phyloP scores from a whole-genome alignment of 1,140 invertebrate species.

The Caenorhabditis remanei region DNA sequence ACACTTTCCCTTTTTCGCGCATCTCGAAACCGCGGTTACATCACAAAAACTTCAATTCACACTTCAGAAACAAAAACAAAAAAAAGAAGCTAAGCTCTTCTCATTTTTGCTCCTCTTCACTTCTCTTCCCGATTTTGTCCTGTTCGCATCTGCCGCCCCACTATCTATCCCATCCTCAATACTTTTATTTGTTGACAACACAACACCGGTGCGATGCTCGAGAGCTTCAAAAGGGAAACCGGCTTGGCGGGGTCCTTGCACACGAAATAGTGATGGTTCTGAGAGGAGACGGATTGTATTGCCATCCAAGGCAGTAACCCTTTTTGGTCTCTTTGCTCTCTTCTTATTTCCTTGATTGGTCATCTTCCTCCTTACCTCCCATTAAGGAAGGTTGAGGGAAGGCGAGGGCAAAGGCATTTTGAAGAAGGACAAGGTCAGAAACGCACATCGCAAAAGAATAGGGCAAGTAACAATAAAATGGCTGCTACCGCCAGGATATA shows the following conservation, averaged over 20 bases:
- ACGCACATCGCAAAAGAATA: conserved; percentile 3
- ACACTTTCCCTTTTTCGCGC: conserved; percentile 4
- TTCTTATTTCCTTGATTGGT: neutral
- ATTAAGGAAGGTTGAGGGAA: neutral
- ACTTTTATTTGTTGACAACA: conserved; percentile 54
- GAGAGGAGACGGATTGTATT: neutral
- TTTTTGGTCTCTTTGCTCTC: neutral
- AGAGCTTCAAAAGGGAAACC: conserved; percentile 46
- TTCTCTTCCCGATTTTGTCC: conserved; percentile 35
- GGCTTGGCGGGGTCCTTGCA: neutral
- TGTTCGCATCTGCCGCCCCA: conserved; percentile 24
- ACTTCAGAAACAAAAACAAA: conserved; percentile 45
- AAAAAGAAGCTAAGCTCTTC: conserved; percentile 31
- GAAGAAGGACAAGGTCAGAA: conserved; percentile 47
- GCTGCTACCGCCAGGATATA: conserved; percentile 38
- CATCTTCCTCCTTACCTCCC: neutral
- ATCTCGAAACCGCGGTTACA: conserved; percentile 41
- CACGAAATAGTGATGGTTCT: neutral
- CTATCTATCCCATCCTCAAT: conserved; percentile 45
- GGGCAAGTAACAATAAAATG: conserved; percentile 46
- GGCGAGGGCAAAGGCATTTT: conserved; percentile 35
- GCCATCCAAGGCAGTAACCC: neutral
- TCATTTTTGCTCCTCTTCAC: conserved; percentile 1
- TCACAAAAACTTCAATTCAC: conserved; percentile 47
- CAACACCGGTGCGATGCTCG: conserved; percentile 51